These are phyloP conservation scores for Drosophila nannoptera DNA, from an alignment of 1,140 invertebrate species.

Conservation along the genomic window DNA sequence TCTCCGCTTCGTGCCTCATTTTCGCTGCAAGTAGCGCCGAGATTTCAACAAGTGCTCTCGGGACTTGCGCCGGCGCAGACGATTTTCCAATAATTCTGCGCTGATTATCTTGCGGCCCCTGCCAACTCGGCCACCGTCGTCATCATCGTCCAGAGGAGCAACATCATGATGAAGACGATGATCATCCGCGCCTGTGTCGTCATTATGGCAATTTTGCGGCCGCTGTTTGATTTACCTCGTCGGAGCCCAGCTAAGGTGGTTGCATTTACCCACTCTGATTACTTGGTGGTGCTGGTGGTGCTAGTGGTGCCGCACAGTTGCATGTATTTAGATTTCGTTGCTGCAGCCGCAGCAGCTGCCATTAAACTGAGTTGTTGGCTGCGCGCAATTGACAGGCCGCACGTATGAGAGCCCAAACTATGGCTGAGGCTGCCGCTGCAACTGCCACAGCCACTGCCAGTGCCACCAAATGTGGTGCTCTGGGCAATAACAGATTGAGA, in stretches of 20 bases:
- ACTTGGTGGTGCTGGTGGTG: slow-evolving; percentile 6
- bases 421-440: slow-evolving; percentile 24
- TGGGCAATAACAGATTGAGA: slow-evolving; percentile 44
- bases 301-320: slow-evolving; percentile 18
- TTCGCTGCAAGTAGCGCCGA: slow-evolving; percentile 43
- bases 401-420: slow-evolving; percentile 68
- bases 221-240: slow-evolving; percentile 71
- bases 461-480: neutral
- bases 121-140: neutral
- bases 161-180: slow-evolving; percentile 8
- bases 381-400: slow-evolving; percentile 60
- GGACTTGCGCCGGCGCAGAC: slow-evolving; percentile 27
- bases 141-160: slow-evolving; percentile 3
- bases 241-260: neutral
- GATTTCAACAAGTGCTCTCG: slow-evolving; percentile 57
- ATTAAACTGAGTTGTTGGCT: slow-evolving; percentile 66
- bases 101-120: slow-evolving; percentile 51
- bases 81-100: slow-evolving; percentile 49
- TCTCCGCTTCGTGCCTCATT: neutral
- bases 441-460: neutral
- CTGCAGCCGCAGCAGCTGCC: slow-evolving; percentile 33
- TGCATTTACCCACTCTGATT: slow-evolving; percentile 20
- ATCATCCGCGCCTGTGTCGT: slow-evolving; percentile 41
- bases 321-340: slow-evolving; percentile 63
- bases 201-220: slow-evolving; percentile 74